Evolutionary conservation across 2,113 vertebrate species (phyloP).

Genomic region (Nasalis larvatus): DNA sequence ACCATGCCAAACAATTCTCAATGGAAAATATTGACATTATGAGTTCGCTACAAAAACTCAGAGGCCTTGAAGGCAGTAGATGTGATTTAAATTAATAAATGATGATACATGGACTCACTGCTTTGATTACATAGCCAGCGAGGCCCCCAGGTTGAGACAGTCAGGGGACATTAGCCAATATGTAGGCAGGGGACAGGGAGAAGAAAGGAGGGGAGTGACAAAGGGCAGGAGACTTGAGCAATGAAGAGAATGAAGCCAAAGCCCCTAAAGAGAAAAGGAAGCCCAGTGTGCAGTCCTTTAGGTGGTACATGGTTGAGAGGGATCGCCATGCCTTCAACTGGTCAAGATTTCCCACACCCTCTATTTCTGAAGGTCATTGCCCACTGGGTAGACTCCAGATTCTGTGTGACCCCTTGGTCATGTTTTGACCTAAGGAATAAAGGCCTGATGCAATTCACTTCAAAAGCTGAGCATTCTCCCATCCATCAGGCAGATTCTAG

Average conservation of each 20-base stretch:
- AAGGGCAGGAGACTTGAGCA: background rate
- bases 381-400: background rate
- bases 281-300: background rate
- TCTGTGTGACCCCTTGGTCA: background rate
- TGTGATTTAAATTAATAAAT: background rate
- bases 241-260: background rate
- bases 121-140: background rate
- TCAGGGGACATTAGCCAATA: background rate
- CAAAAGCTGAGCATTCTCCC: background rate
- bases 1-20: background rate
- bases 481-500: background rate
- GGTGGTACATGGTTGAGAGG: background rate
- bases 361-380: background rate
- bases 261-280: background rate
- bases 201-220: background rate
- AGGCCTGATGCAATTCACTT: background rate
- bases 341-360: background rate
- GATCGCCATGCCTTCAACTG: background rate
- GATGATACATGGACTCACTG: slow-evolving; percentile 1
- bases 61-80: background rate
- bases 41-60: background rate
- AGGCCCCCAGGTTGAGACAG: background rate
- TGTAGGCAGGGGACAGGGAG: background rate
- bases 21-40: background rate
- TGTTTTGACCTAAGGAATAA: background rate